Conservation (phyloP, 1,140 invertebrate species). For the Drosophila ananassae region DNA sequence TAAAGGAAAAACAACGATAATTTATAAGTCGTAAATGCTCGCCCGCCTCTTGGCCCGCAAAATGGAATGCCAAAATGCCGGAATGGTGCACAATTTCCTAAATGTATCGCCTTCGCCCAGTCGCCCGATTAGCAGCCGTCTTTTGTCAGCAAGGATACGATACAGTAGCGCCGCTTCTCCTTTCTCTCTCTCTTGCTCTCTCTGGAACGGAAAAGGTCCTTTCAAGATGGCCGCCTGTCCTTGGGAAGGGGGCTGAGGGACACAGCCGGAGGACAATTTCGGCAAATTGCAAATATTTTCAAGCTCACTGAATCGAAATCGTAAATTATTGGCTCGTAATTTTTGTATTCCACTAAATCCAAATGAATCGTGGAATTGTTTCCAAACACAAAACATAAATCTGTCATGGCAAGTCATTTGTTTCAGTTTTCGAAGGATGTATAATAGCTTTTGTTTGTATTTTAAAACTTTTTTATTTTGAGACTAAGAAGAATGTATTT, state of each 20-base stretch:
- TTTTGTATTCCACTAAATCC: slow-evolving; percentile 37
- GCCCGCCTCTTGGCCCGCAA: slow-evolving; percentile 39
- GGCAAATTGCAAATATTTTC: slow-evolving; percentile 74
- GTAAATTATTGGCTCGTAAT: slow-evolving; percentile 59
- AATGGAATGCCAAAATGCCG: slow-evolving; percentile 65
- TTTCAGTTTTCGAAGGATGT: neutral
- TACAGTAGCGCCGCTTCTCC: slow-evolving; percentile 44
- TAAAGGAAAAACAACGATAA: slow-evolving; percentile 77
- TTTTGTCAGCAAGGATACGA: slow-evolving; percentile 38
- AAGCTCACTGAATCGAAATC: slow-evolving; percentile 67
- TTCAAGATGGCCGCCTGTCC: slow-evolving; percentile 61
- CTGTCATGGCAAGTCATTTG: neutral
- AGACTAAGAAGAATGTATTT: neutral
- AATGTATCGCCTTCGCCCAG: slow-evolving; percentile 69
- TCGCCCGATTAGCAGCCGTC: slow-evolving; percentile 65
- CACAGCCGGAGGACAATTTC: slow-evolving; percentile 51
- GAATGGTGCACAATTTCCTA: slow-evolving; percentile 75
- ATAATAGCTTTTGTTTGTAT: neutral
- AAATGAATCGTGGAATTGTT: slow-evolving; percentile 32
- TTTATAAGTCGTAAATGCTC: slow-evolving; percentile 80
- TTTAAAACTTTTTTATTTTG: neutral
- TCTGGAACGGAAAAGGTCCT: slow-evolving; percentile 40
- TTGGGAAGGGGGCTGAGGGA: slow-evolving; percentile 44
- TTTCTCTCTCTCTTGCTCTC: neutral
- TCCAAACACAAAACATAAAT: slow-evolving; percentile 1